Evolutionary conservation across 2,888 invertebrate genomes (phyloP), one percentile per base, ranked within the genome.

Genomic region (Standfussiana lucernea): DNA sequence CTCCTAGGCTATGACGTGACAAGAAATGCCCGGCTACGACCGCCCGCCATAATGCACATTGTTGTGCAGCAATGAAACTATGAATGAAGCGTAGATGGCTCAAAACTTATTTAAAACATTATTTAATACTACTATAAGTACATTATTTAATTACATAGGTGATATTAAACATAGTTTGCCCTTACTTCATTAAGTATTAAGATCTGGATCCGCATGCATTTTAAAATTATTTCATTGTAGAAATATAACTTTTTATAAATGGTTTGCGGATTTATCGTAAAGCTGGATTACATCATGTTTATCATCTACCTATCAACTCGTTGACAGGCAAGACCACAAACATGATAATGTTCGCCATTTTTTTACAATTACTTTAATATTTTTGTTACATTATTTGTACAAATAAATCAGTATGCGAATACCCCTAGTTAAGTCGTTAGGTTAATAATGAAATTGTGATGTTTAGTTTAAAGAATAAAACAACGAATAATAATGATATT

Each of bases 401-500:
- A 83, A 82, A 81, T 47, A 62, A 79, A 79, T 67, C 64, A 76
- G 72, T 79, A 81, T 75, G 69, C 56, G 10, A 65, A 67, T 74
- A 84, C 37, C 37, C 73, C 15, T 70, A 56, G 77, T 65, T 83
- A 80, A 82, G 24, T 35, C 37, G 11, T 53, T 82, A 87, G 66
- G 37, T 35, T 81, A 78, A 37, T 72, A 72, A 72, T 72, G 15
- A 74, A 86, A 90, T 83, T 91, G 91, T 91, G 91, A 91, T 91
- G 83, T 75, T 86, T 87, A 89, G 65, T 72, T 85, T 74, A 84
- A 90, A 85, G 87, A 83, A 71, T 77, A 69, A 84, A 86, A 82
- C 56, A 71, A 75, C 47, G 64, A 72, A 83, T 53, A 74, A 72
- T 74, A 76, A 71, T 64, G 8, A 77, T 70, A 47, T 72, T 79